These are phyloP conservation scores for Agonopterix arenella DNA, from an alignment of 2,888 invertebrate genomes.

Conservation along the genomic window DNA sequence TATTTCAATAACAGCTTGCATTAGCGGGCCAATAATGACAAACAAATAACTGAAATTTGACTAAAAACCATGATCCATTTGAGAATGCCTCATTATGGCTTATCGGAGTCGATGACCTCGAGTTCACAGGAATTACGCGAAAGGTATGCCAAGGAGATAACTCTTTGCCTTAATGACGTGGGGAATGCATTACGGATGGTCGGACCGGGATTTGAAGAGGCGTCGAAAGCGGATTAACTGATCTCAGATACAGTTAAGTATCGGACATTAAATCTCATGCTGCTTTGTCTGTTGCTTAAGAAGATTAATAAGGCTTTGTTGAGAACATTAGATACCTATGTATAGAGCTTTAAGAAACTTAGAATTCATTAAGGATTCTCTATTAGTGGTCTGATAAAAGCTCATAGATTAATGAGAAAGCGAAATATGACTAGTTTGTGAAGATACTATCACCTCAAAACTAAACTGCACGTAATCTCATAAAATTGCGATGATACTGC, in stretches of 20 bases:
- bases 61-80: neutral
- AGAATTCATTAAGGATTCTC: too few species aligned
- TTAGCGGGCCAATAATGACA: neutral
- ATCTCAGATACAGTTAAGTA: neutral
- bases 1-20: neutral
- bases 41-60: neutral
- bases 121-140: constrained; percentile 40
- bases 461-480: too few species aligned
- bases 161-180: constrained; percentile 37
- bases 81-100: constrained; percentile 20
- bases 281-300: too few species aligned
- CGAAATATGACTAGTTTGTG: neutral
- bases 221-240: constrained; percentile 1
- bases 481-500: neutral
- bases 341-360: too few species aligned
- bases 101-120: constrained; percentile 56
- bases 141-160: constrained; percentile 60
- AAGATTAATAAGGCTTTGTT: constrained; percentile 3
- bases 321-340: neutral
- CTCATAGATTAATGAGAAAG: too few species aligned
- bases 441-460: too few species aligned
- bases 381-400: too few species aligned
- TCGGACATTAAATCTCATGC: too few species aligned
- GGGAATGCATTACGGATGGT: constrained; percentile 19
- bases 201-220: constrained; percentile 5